Evolutionary conservation across 2,113 vertebrate species (phyloP), one percentile per base, ranked within the genome.

Genomic region (Spizaetus ornatus): DNA sequence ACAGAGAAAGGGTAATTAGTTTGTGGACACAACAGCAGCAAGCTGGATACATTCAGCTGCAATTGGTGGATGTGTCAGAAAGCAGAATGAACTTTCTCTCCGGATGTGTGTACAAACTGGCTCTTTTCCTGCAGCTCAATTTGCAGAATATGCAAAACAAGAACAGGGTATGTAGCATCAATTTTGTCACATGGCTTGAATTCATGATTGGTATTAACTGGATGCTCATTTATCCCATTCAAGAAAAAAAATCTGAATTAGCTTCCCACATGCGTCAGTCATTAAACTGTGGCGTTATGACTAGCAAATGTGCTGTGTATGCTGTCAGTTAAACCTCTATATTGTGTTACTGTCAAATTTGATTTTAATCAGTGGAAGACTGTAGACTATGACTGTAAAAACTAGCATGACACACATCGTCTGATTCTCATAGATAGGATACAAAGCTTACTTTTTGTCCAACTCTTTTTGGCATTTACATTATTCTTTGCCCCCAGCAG

Each of bases 351-450:
- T 97, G 93, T 97, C 97, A 96, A 52, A 94, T 92, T 88, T 61
- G 72, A 96, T 98, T 95, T 92, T 92, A 90, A 88, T 98, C 98
- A 97, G 65, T 92, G 89, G 67, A 78, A 91, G 97, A 92, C 96
- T 97, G 91, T 95, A 98, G 98, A 97, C 97, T 97, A 63, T 93
- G 95, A 96, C 97, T 98, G 95, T 98, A 97, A 97, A 98, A 98
- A 98, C 97, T 97, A 92, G 82, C 95, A 95, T 97, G 96, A 97
- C 95, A 97, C 95, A 95, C 96, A 96, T 88, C 43, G 76, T 97
- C 96, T 98, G 97, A 97, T 97, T 97, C 96, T 97, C 97, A 98
- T 58, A 97, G 96, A 98, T 88, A 97, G 96, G 83, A 93, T 77
- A 97, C 95, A 97, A 95, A 93, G 97, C 97, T 97, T 84, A 95